Base-by-base conservation (phyloP, 2,797 vertebrate genomes). In the Molothrus aeneus region DNA sequence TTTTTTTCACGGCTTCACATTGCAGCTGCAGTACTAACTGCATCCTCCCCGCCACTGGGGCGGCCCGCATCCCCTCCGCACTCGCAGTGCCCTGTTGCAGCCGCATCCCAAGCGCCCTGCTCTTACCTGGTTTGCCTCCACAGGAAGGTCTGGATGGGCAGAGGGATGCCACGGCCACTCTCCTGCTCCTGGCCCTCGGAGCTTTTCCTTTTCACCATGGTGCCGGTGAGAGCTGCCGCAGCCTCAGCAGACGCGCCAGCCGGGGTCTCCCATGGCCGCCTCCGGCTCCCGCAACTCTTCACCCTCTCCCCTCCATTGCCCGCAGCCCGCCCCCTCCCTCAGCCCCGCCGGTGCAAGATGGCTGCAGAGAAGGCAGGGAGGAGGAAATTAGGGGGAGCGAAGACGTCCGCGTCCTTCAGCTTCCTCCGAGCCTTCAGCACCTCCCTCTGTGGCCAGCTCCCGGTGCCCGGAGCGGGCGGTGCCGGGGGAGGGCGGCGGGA, bases 201-300 rank as follows among this genome's bases (percentile, higher is more conserved):
- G 98, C 99, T 99, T 94, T 99, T 99, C 97, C 99, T 98, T 98
- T 99, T 99, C 98, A 99, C 99, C 99, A 99, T 99, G 95, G 80
- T 93, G 97, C 77, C 7, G 60, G 1, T 68, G 96, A 75, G 80
- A 75, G 94, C 93, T 56, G 83, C 95, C 19, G 93, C 92, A 29
- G 59, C 4, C 78, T 92, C 34, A 84, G 73, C 74, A 79, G 63
- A 21, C 9, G 2, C 20, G 18, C 36, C 83, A 8, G 54, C 25
- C 85, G 47, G 96, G 95, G 57, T 96, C 94, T 94, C 61, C 95
- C 90, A 73, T 43, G 75, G 96, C 92, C n/a, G 83, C 95, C 71
- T 11, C 92, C 20, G 32, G 51, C 94, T 34, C 75, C 69, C 8
- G 47, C 21, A 94, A 90, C 93, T 94, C 93, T 28, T 79, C 3